Evolutionary conservation across 2,888 invertebrate genomes (phyloP), one percentile per base, ranked within the genome.

Genomic region (Serripes groenlandicus): DNA sequence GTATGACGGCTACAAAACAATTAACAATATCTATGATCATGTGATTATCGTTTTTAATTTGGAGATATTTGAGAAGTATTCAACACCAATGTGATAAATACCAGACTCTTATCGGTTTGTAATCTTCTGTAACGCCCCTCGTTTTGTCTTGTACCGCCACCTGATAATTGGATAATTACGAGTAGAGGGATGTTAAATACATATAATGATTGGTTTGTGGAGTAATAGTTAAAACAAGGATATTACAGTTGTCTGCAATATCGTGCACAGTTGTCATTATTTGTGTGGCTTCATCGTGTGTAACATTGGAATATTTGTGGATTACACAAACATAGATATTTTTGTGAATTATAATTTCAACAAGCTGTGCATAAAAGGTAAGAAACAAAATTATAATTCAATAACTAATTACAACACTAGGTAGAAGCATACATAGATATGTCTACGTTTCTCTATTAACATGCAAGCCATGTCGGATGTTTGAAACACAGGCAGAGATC

Each of bases 161-260:
- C n/a, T 23, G 66, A 66, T 66, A 42, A 66, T 66, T 66, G 42
- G 42, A 66, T 66, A 66, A 66, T 66, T 37, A 66, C 42, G 66
- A 66, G 66, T 26, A 37, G 26, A 66, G 26, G 42, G 66, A 42
- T 66, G 66, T 66, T 42, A 23, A 28, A 62, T 32, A 62, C 34
- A 32, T n/a, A 42, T 42, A 42, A 28, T 66, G 26, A 66, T 37
- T 66, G 62, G 66, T 66, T n/a, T n/a, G 34, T 34, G 42, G 66
- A 66, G 66, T 66, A 66, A 42, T 35, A 23, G 42, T 42, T 66
- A 42, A 66, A 66, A 66, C 37, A 66, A 66, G 42, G 15, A 28
- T 37, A n/a, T 66, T 66, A 23, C 37, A 66, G 32, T 15, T 4
- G 15, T 23, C 15, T 1, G 18, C 37, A 0, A 1, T 23, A 23